phyloP scores from a whole-genome alignment of 2,797 vertebrate species.

The Lacerta bilineata region DNA sequence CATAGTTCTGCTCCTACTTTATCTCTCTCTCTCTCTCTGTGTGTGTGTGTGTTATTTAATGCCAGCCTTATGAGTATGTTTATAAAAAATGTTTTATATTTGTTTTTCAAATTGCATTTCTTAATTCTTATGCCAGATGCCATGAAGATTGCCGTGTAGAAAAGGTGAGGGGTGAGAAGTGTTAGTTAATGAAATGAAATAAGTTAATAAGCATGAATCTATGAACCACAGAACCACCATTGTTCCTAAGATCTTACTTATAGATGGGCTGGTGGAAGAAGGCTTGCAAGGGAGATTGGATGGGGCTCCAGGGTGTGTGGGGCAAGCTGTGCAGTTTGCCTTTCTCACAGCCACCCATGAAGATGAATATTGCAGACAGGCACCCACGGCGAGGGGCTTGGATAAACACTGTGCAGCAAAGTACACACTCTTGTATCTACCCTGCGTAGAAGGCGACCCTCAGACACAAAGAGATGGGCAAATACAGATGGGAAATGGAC shows the following conservation, averaged over 20 bases:
- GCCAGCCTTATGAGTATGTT: neutral
- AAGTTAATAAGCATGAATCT: neutral
- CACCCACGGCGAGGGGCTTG: neutral
- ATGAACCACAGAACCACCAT: no score
- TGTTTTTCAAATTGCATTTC: neutral
- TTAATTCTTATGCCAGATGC: neutral
- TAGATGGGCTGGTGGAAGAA: neutral
- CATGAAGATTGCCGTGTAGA: neutral
- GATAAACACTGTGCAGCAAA: neutral
- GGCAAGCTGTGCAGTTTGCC: neutral
- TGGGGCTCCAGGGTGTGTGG: neutral
- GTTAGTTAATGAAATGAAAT: neutral
- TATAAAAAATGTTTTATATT: no score
- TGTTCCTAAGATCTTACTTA: neutral
- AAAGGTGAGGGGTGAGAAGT: neutral
- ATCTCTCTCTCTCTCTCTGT: neutral
- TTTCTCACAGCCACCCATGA: constrained; percentile 1
- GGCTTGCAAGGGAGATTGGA: neutral
- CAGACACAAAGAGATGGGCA: neutral
- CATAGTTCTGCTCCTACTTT: neutral
- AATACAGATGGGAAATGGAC: neutral
- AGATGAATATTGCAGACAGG: neutral
- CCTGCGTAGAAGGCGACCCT: neutral
- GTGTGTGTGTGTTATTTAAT: neutral
- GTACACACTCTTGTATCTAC: neutral